Evolutionary conservation across 2,888 invertebrate genomes (phyloP).

Genomic region (Netelia melanura): DNA sequence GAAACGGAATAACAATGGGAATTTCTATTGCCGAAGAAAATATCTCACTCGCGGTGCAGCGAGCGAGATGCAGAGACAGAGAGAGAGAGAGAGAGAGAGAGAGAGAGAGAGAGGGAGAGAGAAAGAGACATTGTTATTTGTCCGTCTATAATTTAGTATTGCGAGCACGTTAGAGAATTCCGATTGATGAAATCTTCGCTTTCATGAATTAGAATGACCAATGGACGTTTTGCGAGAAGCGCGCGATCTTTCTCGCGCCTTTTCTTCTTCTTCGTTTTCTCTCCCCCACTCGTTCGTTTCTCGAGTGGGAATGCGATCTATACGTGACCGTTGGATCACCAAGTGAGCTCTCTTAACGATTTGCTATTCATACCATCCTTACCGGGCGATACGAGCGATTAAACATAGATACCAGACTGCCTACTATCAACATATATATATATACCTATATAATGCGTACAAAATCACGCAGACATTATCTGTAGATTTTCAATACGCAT

Average conservation of each 20-base stretch:
- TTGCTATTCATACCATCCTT: conserved; percentile 67
- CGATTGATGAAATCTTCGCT: conserved; percentile 67
- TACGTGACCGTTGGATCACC: conserved; percentile 67
- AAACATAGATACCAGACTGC: conserved; percentile 51
- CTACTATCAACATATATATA: background rate
- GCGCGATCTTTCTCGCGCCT: conserved; percentile 16
- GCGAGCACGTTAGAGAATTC: conserved; percentile 67
- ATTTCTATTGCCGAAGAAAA: conserved; percentile 53
- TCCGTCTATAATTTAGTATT: conserved; percentile 58
- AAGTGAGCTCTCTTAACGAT: conserved; percentile 55
- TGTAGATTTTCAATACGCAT: too few species aligned
- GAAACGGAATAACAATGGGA: conserved; percentile 45
- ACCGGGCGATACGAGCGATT: conserved; percentile 59
- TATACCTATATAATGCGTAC: background rate
- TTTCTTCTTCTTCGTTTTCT: conserved; percentile 18
- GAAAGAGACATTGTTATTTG: conserved; percentile 36
- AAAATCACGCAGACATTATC: background rate
- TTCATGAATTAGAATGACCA: conserved; percentile 70
- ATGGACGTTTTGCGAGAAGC: conserved; percentile 29
- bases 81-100: background rate
- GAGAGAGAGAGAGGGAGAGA: conserved; percentile 2
- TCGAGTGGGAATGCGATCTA: conserved; percentile 62
- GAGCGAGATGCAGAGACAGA: background rate
- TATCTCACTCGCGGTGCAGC: conserved; percentile 24
- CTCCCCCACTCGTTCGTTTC: background rate